A percentile compares a stretch with the other conserved stretches of the same genome.
These are phyloP conservation scores for Scophthalmus maximus DNA, from an alignment of 2,113 vertebrate genomes.

Conservation along the genomic window DNA sequence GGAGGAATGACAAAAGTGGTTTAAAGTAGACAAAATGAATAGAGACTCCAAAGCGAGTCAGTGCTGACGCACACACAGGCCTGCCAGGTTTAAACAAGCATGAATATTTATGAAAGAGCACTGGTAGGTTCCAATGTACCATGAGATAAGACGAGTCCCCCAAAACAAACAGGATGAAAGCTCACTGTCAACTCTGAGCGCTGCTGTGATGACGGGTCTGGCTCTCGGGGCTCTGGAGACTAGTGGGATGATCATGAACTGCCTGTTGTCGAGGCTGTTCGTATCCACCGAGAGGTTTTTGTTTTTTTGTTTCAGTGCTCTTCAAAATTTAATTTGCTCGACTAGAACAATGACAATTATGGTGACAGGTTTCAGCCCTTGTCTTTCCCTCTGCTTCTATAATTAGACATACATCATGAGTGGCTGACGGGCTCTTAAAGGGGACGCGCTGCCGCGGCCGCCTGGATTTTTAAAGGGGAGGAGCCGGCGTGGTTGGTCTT, in stretches of 20 bases:
- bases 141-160: constrained; percentile 17
- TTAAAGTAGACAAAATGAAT: constrained; percentile 25
- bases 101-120: constrained; percentile 50
- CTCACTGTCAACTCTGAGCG: constrained; percentile 5
- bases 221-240: constrained; percentile 5
- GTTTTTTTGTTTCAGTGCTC: constrained; percentile 33
- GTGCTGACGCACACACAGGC: constrained; percentile 11
- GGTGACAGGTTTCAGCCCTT: constrained; percentile 59
- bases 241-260: constrained; percentile 17
- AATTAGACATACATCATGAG: constrained; percentile 74
- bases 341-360: constrained; percentile 66
- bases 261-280: constrained; percentile 42
- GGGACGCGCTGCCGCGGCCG: constrained; percentile 43
- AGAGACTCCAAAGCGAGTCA: constrained; percentile 26
- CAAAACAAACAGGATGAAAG: constrained; percentile 44
- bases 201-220: constrained; percentile 19
- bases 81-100: constrained; percentile 15
- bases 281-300: constrained; percentile 25
- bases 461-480: constrained; percentile 45
- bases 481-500: constrained; percentile 7
- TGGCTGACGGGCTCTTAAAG: constrained; percentile 74
- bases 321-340: constrained; percentile 60
- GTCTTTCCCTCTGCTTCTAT: constrained; percentile 72
- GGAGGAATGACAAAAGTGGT: constrained; percentile 24
- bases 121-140: constrained; percentile 22